Conservation (phyloP, 1,140 invertebrate genomes). For the Macrosteles quadrilineatus region DNA sequence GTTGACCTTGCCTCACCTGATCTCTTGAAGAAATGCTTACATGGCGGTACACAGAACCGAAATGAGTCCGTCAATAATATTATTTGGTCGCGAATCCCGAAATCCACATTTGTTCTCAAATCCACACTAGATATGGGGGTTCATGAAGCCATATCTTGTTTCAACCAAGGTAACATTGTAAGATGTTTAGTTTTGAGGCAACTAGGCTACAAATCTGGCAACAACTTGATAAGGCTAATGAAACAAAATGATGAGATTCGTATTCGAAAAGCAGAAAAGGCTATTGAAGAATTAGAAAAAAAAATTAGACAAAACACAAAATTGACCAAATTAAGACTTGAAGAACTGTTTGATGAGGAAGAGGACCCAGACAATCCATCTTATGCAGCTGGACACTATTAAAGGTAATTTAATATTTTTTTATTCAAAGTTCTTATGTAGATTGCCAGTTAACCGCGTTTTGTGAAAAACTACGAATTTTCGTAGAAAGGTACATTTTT, state of each 20-base stretch:
- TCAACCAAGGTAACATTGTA: slow-evolving; percentile 16
- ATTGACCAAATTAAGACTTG: too few species aligned
- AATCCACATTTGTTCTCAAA: slow-evolving; percentile 6
- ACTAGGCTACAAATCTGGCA: neutral
- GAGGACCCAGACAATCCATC: too few species aligned
- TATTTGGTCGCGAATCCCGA: slow-evolving; percentile 25
- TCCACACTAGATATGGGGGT: slow-evolving; percentile 21
- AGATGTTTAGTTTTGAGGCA: neutral
- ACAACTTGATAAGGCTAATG: slow-evolving; percentile 5
- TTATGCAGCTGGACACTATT: too few species aligned
- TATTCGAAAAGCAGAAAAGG: neutral
- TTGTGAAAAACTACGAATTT: too few species aligned
- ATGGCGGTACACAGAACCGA: slow-evolving; percentile 19
- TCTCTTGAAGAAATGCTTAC: slow-evolving; percentile 25
- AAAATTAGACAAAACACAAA: too few species aligned
- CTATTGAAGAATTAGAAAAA: too few species aligned
- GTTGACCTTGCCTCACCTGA: neutral
- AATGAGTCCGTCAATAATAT: slow-evolving; percentile 32
- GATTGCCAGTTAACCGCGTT: too few species aligned
- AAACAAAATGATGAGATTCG: neutral
- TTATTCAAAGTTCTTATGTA: too few species aligned
- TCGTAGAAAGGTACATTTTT: too few species aligned
- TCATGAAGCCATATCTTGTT: slow-evolving; percentile 32
- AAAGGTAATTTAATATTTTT: too few species aligned
- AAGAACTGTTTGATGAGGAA: too few species aligned